Evolutionary conservation across 2,797 vertebrate species (phyloP).

Genomic region (Gymnothorax reevesii): DNA sequence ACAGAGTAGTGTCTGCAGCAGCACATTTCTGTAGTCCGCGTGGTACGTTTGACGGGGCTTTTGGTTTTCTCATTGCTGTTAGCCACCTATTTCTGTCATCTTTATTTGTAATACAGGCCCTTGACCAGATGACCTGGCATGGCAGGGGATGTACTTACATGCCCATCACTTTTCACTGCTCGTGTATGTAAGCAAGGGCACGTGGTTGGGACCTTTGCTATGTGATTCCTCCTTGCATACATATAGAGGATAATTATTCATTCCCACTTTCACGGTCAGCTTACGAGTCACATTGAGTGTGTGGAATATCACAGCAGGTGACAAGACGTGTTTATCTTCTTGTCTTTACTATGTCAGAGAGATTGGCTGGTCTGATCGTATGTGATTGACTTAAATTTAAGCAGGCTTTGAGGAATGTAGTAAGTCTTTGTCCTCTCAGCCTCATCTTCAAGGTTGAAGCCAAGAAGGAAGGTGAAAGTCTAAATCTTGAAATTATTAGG

Average conservation of each 20-base stretch:
- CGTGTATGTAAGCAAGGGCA: background rate
- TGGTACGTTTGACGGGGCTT: too few relatives aligned
- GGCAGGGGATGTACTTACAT: background rate
- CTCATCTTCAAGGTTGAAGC: background rate
- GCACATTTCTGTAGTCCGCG: too few relatives aligned
- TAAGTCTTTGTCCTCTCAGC: background rate
- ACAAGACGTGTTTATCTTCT: background rate
- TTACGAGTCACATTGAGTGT: background rate
- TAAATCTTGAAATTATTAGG: background rate
- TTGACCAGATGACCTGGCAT: background rate
- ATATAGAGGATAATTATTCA: conserved; percentile 3
- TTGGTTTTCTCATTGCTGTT: too few relatives aligned
- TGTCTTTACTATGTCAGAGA: background rate
- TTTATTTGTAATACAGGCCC: too few relatives aligned
- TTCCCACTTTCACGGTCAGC: background rate
- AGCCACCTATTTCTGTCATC: too few relatives aligned
- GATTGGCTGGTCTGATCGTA: background rate
- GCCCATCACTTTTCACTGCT: background rate
- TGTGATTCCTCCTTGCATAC: background rate
- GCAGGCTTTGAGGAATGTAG: background rate
- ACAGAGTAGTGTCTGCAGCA: too few relatives aligned
- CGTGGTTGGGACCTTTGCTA: background rate
- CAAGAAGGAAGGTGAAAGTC: background rate
- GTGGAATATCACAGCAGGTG: background rate
- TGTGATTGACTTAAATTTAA: conserved; percentile 7